Evolutionary conservation across 2,888 invertebrate species (phyloP).

Genomic region (Ophraella communa): DNA sequence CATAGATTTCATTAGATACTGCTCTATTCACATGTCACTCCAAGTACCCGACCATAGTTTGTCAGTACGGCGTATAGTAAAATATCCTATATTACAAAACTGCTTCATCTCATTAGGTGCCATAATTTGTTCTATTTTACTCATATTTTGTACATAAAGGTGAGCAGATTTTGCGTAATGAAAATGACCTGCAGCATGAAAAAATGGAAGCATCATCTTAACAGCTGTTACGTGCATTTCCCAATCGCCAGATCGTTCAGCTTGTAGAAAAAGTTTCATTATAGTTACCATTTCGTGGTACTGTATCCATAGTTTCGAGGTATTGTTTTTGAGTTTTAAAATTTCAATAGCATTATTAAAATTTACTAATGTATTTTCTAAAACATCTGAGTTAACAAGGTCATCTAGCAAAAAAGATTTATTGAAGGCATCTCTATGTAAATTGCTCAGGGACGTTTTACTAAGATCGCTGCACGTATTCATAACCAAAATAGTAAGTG

Average conservation of each 20-base stretch:
- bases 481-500: too few relatives aligned
- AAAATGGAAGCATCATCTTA: constrained; percentile 1
- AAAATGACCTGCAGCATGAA: constrained; percentile 2
- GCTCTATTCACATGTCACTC: too few relatives aligned
- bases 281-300: constrained; percentile 3
- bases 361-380: too few relatives aligned
- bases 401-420: too few relatives aligned
- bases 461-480: too few relatives aligned
- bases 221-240: constrained; percentile 1
- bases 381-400: too few relatives aligned
- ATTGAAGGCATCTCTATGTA: too few relatives aligned
- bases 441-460: too few relatives aligned
- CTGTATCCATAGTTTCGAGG: too few relatives aligned
- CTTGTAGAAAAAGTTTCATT: background rate
- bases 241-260: constrained; percentile 1
- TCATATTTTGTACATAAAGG: constrained; percentile 10
- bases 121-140: constrained; percentile 3
- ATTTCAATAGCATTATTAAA: too few relatives aligned
- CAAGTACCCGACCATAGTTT: background rate
- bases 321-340: too few relatives aligned
- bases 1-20: constrained; percentile 4
- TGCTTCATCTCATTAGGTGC: background rate
- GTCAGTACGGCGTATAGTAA: constrained; percentile 4
- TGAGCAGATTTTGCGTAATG: constrained; percentile 11
- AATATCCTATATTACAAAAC: background rate